Evolutionary conservation across 2,113 vertebrate genomes (phyloP).

Genomic region (Maccullochella peelii): DNA sequence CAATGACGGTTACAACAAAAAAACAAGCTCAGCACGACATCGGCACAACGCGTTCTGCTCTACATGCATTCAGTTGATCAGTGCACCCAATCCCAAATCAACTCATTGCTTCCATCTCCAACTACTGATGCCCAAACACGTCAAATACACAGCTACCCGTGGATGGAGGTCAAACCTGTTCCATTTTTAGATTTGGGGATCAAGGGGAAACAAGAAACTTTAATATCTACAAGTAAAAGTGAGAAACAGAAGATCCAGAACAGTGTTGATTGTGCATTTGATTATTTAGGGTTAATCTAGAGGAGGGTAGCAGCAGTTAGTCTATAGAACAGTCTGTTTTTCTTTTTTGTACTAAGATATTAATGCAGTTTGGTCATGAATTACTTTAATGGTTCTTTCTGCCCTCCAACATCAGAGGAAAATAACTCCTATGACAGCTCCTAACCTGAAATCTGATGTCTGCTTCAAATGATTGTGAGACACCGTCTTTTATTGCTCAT

Average conservation of each 20-base stretch:
- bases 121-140: constrained; percentile 36
- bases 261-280: constrained; percentile 77
- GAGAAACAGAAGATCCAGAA: constrained; percentile 51
- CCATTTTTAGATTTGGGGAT: constrained; percentile 30
- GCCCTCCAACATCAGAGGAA: constrained; percentile 24
- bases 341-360: constrained; percentile 66
- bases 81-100: constrained; percentile 27
- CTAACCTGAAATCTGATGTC: constrained; percentile 3
- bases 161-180: constrained; percentile 30
- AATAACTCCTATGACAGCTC: constrained; percentile 19
- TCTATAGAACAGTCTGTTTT: constrained; percentile 75
- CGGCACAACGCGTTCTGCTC: constrained; percentile 33
- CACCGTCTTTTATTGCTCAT: constrained; percentile 73
- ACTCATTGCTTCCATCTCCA: constrained; percentile 13
- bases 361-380: constrained; percentile 64
- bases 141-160: constrained; percentile 30
- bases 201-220: constrained; percentile 42
- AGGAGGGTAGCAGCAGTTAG: constrained; percentile 81
- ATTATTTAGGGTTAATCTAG: constrained; percentile 69
- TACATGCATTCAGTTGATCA: constrained; percentile 59
- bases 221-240: constrained; percentile 55
- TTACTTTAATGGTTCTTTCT: constrained; percentile 53
- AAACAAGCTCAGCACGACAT: constrained; percentile 47
- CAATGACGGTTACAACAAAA: constrained; percentile 31
- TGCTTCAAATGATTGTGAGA: constrained; percentile 64